Evolutionary conservation across 2,888 invertebrate species (phyloP).

Genomic region (Crepidodera aurea): DNA sequence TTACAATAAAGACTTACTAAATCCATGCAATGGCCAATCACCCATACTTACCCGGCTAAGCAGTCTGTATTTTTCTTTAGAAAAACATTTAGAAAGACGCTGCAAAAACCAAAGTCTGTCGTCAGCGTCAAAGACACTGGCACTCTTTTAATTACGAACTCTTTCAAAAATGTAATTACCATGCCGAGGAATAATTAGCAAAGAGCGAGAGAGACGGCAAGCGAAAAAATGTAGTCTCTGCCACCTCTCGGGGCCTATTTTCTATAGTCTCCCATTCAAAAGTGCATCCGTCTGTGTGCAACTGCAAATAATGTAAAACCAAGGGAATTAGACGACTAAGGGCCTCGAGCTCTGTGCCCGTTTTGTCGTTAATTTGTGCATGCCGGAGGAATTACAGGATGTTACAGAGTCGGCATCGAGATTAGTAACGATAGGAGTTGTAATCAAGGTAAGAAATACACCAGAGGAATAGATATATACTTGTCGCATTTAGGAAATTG

Average conservation of each 20-base stretch:
- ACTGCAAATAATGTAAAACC: conserved; percentile 46
- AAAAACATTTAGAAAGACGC: no score
- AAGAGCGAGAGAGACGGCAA: conserved; percentile 17
- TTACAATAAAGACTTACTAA: no score
- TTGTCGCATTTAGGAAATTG: conserved; percentile 18
- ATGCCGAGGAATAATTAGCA: conserved; percentile 52
- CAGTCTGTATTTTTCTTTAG: no score
- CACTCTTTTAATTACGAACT: conserved; percentile 49
- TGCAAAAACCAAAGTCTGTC: conserved; percentile 1
- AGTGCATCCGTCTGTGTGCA: conserved; percentile 46
- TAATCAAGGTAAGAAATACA: conserved; percentile 17
- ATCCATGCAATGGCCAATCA: no score
- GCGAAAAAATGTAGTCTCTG: conserved; percentile 5
- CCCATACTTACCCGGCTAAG: no score
- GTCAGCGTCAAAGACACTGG: conserved; percentile 27
- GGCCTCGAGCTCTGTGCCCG: conserved; percentile 31
- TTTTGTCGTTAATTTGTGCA: conserved; percentile 32
- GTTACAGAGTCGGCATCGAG: conserved; percentile 21
- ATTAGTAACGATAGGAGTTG: conserved; percentile 17
- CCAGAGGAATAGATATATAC: conserved; percentile 17
- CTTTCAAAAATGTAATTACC: conserved; percentile 52
- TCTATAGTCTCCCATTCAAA: conserved; percentile 35
- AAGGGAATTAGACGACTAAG: conserved; percentile 44
- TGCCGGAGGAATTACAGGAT: conserved; percentile 28
- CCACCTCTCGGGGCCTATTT: conserved; percentile 20